Conservation (phyloP, 1,140 invertebrate genomes). For the Venturia canescens region DNA sequence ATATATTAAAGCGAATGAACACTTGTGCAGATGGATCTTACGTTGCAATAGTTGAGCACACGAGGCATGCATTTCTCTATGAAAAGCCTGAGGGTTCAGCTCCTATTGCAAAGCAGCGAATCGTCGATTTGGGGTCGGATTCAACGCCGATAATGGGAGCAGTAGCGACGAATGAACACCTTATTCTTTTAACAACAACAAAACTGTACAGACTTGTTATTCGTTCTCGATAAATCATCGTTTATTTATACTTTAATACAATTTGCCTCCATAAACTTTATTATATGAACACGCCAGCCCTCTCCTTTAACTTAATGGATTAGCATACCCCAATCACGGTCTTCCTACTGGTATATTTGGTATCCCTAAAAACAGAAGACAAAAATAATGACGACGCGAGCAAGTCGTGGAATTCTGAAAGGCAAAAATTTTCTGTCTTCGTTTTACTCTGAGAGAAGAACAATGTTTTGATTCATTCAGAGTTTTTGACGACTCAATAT, state of each 20-base stretch:
- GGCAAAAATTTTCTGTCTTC: too few relatives aligned
- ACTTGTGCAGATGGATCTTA: constrained; percentile 63
- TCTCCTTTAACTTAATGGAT: neutral
- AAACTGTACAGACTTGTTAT: constrained; percentile 67
- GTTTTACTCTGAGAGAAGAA: too few relatives aligned
- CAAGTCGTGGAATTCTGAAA: too few relatives aligned
- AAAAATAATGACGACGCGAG: neutral
- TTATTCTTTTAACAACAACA: constrained; percentile 70
- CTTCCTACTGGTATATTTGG: too few relatives aligned
- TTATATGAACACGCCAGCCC: constrained; percentile 33
- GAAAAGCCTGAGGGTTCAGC: constrained; percentile 63
- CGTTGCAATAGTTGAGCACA: constrained; percentile 70
- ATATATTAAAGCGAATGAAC: neutral
- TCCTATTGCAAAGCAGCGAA: constrained; percentile 65
- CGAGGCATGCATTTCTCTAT: constrained; percentile 70
- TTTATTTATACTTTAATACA: constrained; percentile 35
- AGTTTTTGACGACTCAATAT: too few relatives aligned
- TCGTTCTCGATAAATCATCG: constrained; percentile 44
- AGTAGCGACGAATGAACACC: constrained; percentile 64
- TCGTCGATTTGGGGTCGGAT: too few relatives aligned
- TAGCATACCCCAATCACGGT: neutral
- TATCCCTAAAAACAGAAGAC: neutral
- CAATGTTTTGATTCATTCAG: too few relatives aligned
- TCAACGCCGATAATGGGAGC: too few relatives aligned
- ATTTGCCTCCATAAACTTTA: constrained; percentile 31